phyloP scores from a whole-genome alignment of 2,888 invertebrate species.

The Synanthedon andrenaeformis region DNA sequence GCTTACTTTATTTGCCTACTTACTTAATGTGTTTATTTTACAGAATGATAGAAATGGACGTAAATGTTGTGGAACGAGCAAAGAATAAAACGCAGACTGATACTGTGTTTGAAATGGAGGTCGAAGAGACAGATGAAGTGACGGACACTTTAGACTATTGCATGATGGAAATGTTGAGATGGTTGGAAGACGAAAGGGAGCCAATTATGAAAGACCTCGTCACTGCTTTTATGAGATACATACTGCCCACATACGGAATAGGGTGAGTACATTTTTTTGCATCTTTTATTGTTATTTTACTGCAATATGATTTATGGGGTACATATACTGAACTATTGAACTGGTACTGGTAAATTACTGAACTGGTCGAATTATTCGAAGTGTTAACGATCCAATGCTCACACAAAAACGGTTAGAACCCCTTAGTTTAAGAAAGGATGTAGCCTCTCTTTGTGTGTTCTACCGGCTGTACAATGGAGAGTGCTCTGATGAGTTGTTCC shows the following conservation, averaged over 20 bases:
- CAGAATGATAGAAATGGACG: constrained; percentile 81
- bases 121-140: constrained; percentile 57
- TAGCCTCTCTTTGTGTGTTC: too few species aligned
- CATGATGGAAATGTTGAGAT: constrained; percentile 79
- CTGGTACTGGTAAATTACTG: too few species aligned
- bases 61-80: constrained; percentile 68
- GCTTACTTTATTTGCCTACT: too few species aligned
- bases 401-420: too few species aligned
- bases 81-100: constrained; percentile 50
- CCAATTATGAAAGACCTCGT: constrained; percentile 72
- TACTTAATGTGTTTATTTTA: constrained; percentile 11
- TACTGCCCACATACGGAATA: constrained; percentile 86
- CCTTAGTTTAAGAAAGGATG: too few species aligned
- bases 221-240: constrained; percentile 80
- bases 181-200: constrained; percentile 74
- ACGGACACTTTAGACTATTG: constrained; percentile 77
- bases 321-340: too few species aligned
- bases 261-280: constrained; percentile 26
- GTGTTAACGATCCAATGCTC: too few species aligned
- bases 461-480: too few species aligned
- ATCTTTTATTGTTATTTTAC: neutral
- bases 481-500: too few species aligned
- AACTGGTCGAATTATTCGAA: too few species aligned
- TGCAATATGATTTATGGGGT: neutral
- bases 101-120: constrained; percentile 71